These are phyloP conservation scores for Tetragnatha montana DNA, from an alignment of 2,888 invertebrate genomes.

Conservation along the genomic window DNA sequence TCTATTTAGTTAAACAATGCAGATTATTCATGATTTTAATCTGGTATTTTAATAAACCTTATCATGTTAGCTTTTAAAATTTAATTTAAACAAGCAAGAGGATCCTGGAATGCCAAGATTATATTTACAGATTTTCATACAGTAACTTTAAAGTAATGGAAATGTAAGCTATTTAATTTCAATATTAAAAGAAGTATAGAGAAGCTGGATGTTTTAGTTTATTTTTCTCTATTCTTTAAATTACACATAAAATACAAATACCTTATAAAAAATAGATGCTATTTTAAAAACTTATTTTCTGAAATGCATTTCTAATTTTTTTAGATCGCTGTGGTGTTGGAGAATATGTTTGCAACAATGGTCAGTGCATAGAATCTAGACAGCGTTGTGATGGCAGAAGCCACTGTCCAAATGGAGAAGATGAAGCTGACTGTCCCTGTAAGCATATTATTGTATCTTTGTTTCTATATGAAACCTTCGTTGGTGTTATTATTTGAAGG, in stretches of 20 bases:
- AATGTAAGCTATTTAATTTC: neutral
- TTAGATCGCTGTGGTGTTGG: slow-evolving; percentile 64
- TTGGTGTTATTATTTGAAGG: too few species aligned
- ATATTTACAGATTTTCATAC: too few species aligned
- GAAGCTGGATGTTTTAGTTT: too few species aligned
- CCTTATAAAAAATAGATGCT: neutral
- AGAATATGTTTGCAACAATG: slow-evolving; percentile 80
- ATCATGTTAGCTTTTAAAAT: too few species aligned
- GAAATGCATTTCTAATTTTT: neutral
- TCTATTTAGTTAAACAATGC: too few species aligned
- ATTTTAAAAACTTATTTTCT: neutral
- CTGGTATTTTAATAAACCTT: too few species aligned
- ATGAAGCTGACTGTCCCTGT: slow-evolving; percentile 78
- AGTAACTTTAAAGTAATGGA: too few species aligned
- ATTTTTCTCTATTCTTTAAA: too few species aligned
- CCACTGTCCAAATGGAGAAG: slow-evolving; percentile 82
- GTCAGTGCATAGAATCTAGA: slow-evolving; percentile 80
- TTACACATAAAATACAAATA: neutral
- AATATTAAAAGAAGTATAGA: neutral
- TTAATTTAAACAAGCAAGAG: too few species aligned
- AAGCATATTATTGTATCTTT: slow-evolving; percentile 17
- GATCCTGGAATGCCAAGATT: too few species aligned
- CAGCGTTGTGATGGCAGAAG: slow-evolving; percentile 80
- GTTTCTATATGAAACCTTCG: too few species aligned
- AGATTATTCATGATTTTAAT: too few species aligned